Evolutionary conservation across 2,797 vertebrate species (phyloP), one percentile per base, ranked within the genome.

Genomic region (Mastacembelus armatus): DNA sequence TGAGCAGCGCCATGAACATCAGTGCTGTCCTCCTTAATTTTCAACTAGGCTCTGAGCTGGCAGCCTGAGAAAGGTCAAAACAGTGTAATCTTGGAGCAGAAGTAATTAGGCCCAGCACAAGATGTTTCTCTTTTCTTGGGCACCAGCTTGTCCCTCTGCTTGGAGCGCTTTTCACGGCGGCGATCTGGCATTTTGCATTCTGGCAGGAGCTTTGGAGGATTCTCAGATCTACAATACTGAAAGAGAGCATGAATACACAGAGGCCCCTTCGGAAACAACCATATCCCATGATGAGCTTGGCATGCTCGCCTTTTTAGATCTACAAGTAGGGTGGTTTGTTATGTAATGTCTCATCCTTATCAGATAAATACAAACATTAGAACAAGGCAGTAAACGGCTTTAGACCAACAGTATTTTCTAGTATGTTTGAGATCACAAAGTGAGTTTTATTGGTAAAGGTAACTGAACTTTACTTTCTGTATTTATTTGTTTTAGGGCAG

Each of bases 41-140:
- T 42, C 45, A 73, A 72, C 74, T 57, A 54, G 26, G 29, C 66
- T 74, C 52, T 71, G 40, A 5, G 26, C 54, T 64, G 51, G 66
- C 87, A 80, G 73, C 83, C 63, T 87, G 85, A 81, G 71, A 88
- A 89, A 83, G 77, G 88, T 91, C 83, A 89, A 76, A 80, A 76
- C 82, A 75, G 54, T 68, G 71, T 87, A 88, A 90, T 89, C 77
- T 87, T 70, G 63, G 74, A 89, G 78, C 78, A 78, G 74, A 91
- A 89, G 88, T 92, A 92, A 93, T 93, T 89, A 85, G 88, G 61
- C 72, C 66, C 77, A 66, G 79, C 76, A 83, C 89, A 90, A 84
- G 88, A 90, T 85, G 86, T 79, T 81, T 81, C 76, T 69, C 64
- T 77, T 75, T 84, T 88, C 80, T 90, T 82, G 80, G 87, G 85